Conservation (phyloP, 37 sponge, comb jelly and placozoan genomes). For the Crambe crambe region DNA sequence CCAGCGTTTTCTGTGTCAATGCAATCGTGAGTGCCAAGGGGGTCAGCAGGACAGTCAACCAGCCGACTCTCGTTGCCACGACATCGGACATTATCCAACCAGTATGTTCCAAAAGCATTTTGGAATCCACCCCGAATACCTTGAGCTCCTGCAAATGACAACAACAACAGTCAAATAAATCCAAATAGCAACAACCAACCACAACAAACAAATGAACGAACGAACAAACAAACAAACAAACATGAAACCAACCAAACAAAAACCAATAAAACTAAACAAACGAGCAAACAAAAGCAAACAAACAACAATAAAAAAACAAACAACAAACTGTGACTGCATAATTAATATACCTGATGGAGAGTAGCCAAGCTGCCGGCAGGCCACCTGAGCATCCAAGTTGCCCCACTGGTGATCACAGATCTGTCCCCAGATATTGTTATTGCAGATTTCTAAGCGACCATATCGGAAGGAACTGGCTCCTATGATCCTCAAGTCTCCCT, state of each 20-base stretch:
- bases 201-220: no score
- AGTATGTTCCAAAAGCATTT: conserved; percentile 16
- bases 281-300: no score
- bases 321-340: not conserved
- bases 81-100: conserved; percentile 32
- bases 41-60: conserved; percentile 17
- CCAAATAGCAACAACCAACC: no score
- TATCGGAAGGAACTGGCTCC: not conserved
- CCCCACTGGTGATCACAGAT: conserved; percentile 37
- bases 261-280: no score
- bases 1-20: conserved; percentile 48
- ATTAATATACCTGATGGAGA: not conserved
- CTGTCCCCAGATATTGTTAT: conserved; percentile 30
- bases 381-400: conserved; percentile 32
- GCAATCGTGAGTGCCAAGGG: conserved; percentile 32
- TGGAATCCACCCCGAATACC: conserved; percentile 1
- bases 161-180: no score
- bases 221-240: not conserved
- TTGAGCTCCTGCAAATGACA: not conserved
- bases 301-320: no score
- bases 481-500: conserved; percentile 18
- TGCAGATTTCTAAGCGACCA: conserved; percentile 40
- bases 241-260: no score
- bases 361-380: conserved; percentile 37
- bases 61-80: conserved; percentile 31